These are phyloP conservation scores for Drosophila mojavensis DNA, from an alignment of 1,140 invertebrate species.

Conservation along the genomic window DNA sequence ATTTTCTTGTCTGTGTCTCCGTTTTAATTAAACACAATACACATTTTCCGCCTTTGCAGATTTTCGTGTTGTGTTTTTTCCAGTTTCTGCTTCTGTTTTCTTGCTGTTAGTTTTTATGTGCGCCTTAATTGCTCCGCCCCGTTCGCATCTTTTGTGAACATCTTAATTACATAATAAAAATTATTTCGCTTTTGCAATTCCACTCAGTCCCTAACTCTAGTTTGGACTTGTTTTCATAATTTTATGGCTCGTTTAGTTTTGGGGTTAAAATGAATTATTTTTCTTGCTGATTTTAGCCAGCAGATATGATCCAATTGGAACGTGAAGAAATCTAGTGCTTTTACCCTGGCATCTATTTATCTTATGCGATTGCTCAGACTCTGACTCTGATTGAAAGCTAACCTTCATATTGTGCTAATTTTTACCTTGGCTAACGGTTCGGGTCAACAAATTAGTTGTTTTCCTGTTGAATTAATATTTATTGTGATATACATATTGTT, in stretches of 20 bases:
- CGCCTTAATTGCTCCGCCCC: slow-evolving; percentile 54
- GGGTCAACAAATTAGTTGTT: too few relatives aligned
- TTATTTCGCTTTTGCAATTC: slow-evolving; percentile 71
- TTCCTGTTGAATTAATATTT: too few relatives aligned
- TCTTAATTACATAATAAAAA: slow-evolving; percentile 82
- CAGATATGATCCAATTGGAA: slow-evolving; percentile 39
- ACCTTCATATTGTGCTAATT: background rate
- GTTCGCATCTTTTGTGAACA: slow-evolving; percentile 69
- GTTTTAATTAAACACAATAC: slow-evolving; percentile 78
- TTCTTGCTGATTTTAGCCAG: slow-evolving; percentile 31
- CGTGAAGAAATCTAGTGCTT: slow-evolving; percentile 2
- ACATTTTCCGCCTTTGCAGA: slow-evolving; percentile 78
- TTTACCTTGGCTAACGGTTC: too few relatives aligned
- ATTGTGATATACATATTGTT: too few relatives aligned
- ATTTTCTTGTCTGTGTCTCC: slow-evolving; percentile 43
- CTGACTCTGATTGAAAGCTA: background rate
- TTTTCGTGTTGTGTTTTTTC: slow-evolving; percentile 46
- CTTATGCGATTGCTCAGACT: background rate
- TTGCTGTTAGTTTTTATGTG: slow-evolving; percentile 54
- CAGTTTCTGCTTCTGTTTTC: slow-evolving; percentile 20
- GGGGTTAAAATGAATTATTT: slow-evolving; percentile 57
- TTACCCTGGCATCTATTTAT: background rate
- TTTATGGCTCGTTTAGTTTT: slow-evolving; percentile 79
- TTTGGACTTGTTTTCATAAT: slow-evolving; percentile 54
- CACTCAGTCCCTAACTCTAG: slow-evolving; percentile 18